phyloP scores from a whole-genome alignment of 2,113 vertebrate genomes.

The Tympanuchus pallidicinctus region DNA sequence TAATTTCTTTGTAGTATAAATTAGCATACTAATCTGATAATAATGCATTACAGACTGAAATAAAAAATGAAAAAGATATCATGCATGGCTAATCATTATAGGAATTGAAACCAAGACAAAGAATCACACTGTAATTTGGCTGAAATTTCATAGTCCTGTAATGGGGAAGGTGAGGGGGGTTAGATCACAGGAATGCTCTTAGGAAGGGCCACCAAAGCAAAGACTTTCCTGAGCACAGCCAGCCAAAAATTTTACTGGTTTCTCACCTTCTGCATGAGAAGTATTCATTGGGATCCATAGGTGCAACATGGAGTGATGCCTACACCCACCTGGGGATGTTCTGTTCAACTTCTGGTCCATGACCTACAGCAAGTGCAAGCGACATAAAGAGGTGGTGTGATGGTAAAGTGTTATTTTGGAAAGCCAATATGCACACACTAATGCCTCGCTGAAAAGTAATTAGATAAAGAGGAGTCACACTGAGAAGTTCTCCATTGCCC shows the following conservation, averaged over 20 bases:
- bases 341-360: not conserved
- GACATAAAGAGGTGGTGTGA: not conserved
- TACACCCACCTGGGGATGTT: not conserved
- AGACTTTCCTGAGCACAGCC: not conserved
- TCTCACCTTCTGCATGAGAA: not conserved
- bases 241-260: not conserved
- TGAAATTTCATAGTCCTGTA: not conserved
- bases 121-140: not conserved
- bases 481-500: not conserved
- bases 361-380: not conserved
- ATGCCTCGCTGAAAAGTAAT: not conserved
- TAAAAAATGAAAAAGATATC: not conserved
- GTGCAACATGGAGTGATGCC: not conserved
- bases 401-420: not conserved
- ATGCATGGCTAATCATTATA: not conserved
- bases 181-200: not conserved
- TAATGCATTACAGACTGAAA: not conserved
- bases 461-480: not conserved
- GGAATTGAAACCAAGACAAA: constrained; percentile 10
- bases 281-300: not conserved
- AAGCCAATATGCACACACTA: rapidly evolving
- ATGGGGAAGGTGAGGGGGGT: rapidly evolving
- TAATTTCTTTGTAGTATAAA: constrained; percentile 60
- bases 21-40: constrained; percentile 62
- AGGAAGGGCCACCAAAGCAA: not conserved